These are phyloP conservation scores for Camponotus pennsylvanicus DNA, from an alignment of 1,140 invertebrate genomes.

Conservation along the genomic window DNA sequence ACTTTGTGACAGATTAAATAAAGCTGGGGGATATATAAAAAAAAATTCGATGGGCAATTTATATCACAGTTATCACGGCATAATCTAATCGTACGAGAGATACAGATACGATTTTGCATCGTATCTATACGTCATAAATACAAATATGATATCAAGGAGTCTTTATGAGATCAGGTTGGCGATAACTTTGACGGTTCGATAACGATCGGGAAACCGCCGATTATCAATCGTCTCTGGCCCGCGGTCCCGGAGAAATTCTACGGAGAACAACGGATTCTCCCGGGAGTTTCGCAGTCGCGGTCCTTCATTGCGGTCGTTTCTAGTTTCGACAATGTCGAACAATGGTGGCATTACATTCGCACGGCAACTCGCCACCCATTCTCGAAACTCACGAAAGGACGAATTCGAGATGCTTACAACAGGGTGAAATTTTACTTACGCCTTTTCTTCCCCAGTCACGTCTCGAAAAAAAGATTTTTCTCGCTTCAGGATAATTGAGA, in stretches of 20 bases:
- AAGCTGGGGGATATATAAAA: too few relatives aligned
- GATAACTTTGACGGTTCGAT: constrained; percentile 32
- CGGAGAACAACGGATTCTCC: constrained; percentile 20
- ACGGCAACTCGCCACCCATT: constrained; percentile 11
- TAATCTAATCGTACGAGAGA: constrained; percentile 23
- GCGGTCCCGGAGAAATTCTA: constrained; percentile 30
- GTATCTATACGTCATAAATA: constrained; percentile 49
- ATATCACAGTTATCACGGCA: constrained; percentile 7
- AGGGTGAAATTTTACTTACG: constrained; percentile 7
- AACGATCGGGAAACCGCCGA: constrained; percentile 41
- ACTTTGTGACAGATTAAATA: too few relatives aligned
- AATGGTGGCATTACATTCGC: constrained; percentile 19
- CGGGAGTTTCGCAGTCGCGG: constrained; percentile 40
- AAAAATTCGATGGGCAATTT: constrained; percentile 5
- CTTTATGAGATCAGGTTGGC: constrained; percentile 14
- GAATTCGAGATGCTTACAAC: constrained; percentile 4
- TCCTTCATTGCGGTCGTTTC: constrained; percentile 51
- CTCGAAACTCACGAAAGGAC: constrained; percentile 7
- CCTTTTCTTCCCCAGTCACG: constrained; percentile 31
- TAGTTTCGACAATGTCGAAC: constrained; percentile 57
- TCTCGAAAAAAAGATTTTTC: constrained; percentile 21
- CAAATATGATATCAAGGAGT: constrained; percentile 28
- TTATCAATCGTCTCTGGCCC: constrained; percentile 48
- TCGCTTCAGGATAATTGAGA: not conserved
- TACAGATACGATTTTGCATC: constrained; percentile 27